These are phyloP conservation scores for Maniola jurtina DNA, from an alignment of 1,140 invertebrate species.

Conservation along the genomic window DNA sequence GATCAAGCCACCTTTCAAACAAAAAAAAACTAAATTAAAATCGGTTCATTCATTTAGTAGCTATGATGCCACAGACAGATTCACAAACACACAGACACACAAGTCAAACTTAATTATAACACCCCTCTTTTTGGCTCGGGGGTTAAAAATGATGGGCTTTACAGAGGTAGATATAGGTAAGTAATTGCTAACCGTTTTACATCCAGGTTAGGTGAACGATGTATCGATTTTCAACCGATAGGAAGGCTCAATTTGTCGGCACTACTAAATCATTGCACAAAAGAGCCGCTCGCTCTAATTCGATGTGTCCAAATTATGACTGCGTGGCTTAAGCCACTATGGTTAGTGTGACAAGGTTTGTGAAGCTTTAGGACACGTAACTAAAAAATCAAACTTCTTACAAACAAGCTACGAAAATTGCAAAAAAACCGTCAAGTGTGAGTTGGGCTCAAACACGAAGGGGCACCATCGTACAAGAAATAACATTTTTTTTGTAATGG, in stretches of 20 bases:
- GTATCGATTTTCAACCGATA: conserved; percentile 44
- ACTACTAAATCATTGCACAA: conserved; percentile 72
- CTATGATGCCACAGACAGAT: too few species aligned
- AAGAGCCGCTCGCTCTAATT: conserved; percentile 69
- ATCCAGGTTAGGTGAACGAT: conserved; percentile 36
- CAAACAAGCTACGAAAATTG: too few species aligned
- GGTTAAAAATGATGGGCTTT: conserved; percentile 29
- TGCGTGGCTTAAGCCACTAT: conserved; percentile 15
- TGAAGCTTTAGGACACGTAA: neutral
- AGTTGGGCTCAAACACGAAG: too few species aligned
- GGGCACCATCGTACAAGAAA: too few species aligned
- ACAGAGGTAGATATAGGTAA: conserved; percentile 46
- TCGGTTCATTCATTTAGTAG: too few species aligned
- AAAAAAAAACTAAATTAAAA: too few species aligned
- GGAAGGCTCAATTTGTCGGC: conserved; percentile 64
- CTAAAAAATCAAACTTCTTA: neutral
- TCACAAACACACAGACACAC: too few species aligned
- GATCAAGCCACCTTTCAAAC: too few species aligned
- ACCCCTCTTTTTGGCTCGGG: too few species aligned
- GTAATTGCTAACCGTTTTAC: conserved; percentile 59
- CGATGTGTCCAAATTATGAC: conserved; percentile 72
- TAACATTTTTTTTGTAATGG: too few species aligned
- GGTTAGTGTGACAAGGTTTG: neutral
- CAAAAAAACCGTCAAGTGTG: too few species aligned
- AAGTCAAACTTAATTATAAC: too few species aligned